A percentile compares a stretch with the other conserved stretches of the same genome.
These are phyloP conservation scores for Lamprologus ornatipinnis DNA, from an alignment of 2,113 vertebrate genomes.

Conservation along the genomic window DNA sequence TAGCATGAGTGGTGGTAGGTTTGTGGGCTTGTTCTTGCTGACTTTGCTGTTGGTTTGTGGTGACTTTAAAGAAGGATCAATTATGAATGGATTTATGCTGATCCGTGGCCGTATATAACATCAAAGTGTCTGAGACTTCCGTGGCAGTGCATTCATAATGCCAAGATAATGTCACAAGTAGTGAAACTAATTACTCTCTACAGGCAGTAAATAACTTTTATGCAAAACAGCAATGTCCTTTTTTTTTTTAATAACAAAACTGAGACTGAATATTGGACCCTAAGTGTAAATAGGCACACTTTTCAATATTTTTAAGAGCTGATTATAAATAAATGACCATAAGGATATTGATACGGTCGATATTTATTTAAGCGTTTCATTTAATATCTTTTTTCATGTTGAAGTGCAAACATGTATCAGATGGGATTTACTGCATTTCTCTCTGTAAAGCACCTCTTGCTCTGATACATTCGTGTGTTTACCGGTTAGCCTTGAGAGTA, in stretches of 20 bases:
- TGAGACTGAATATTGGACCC: background rate
- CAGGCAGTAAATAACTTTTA: background rate
- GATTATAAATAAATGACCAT: background rate
- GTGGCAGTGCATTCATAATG: background rate
- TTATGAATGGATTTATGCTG: background rate
- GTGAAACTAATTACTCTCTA: background rate
- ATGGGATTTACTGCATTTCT: background rate
- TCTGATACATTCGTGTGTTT: background rate
- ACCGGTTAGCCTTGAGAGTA: background rate
- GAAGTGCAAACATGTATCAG: background rate
- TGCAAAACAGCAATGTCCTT: rapidly evolving
- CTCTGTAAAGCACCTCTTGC: background rate
- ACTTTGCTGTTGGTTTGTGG: background rate
- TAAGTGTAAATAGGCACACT: background rate
- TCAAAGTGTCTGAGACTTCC: background rate
- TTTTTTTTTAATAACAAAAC: rapidly evolving
- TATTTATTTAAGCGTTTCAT: background rate
- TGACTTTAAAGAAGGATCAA: background rate
- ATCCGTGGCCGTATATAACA: background rate
- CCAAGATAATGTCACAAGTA: background rate
- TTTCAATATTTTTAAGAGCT: background rate
- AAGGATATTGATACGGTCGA: background rate
- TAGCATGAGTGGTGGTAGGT: background rate
- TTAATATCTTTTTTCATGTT: background rate
- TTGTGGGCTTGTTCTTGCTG: background rate